phyloP scores from a whole-genome alignment of 2,888 invertebrate species.

The Macaria notata region DNA sequence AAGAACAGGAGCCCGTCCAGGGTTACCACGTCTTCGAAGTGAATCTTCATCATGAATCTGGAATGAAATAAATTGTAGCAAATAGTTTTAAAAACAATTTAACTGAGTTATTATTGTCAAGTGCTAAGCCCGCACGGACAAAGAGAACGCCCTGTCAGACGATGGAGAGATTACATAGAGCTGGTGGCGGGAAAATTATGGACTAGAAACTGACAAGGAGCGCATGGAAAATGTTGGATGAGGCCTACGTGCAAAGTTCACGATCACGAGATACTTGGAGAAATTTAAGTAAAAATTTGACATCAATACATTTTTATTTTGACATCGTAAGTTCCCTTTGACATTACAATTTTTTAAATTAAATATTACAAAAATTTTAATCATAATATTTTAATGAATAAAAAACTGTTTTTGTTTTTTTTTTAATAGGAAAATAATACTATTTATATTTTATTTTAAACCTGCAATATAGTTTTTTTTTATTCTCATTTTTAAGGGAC shows the following conservation, averaged over 20 bases:
- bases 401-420: too few relatives aligned
- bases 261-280: not conserved
- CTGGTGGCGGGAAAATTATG: too few relatives aligned
- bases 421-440: not conserved
- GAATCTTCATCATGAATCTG: slow-evolving; percentile 64
- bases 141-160: not conserved
- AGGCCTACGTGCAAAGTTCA: not conserved
- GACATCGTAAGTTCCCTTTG: too few relatives aligned
- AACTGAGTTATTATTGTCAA: not conserved
- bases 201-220: not conserved
- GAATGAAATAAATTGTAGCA: slow-evolving; percentile 24
- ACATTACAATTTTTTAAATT: too few relatives aligned
- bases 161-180: too few relatives aligned
- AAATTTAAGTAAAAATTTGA: too few relatives aligned
- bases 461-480: too few relatives aligned
- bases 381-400: not conserved
- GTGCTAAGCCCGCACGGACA: not conserved
- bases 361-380: not conserved
- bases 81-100: not conserved
- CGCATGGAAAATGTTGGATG: not conserved
- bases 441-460: too few relatives aligned
- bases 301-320: too few relatives aligned
- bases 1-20: slow-evolving; percentile 96
- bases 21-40: slow-evolving; percentile 61
- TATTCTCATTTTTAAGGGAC: too few relatives aligned